Evolutionary conservation across 2,113 vertebrate genomes (phyloP).

Genomic region (Tetraodon nigroviridis): DNA sequence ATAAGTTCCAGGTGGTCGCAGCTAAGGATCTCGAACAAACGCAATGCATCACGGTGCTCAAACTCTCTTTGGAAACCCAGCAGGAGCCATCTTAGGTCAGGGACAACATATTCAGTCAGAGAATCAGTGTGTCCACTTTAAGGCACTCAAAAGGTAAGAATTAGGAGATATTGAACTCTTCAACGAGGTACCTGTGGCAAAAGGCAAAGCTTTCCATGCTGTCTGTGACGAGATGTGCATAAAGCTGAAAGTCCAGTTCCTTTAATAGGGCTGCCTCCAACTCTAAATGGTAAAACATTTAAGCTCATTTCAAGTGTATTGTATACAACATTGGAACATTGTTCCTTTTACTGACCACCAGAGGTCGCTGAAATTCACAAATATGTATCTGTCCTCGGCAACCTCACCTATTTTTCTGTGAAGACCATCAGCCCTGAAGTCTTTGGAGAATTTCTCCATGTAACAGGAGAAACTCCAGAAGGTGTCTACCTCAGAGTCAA

Average conservation of each 20-base stretch:
- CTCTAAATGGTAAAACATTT: slow-evolving; percentile 54
- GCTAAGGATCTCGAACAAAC: slow-evolving; percentile 80
- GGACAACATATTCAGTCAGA: not conserved
- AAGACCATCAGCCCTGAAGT: slow-evolving; percentile 75
- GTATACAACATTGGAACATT: not conserved
- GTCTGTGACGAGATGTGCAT: slow-evolving; percentile 71
- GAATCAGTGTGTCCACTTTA: not conserved
- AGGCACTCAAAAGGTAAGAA: too few relatives aligned
- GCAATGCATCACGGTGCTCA: slow-evolving; percentile 75
- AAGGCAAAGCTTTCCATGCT: slow-evolving; percentile 74
- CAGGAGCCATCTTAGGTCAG: slow-evolving; percentile 74
- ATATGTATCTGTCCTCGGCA: not conserved
- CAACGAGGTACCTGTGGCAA: slow-evolving; percentile 71
- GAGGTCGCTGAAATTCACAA: slow-evolving; percentile 6
- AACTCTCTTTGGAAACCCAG: slow-evolving; percentile 81
- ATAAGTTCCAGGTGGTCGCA: slow-evolving; percentile 78
- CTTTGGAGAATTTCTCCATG: slow-evolving; percentile 77
- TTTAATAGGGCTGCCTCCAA: slow-evolving; percentile 74
- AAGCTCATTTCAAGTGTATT: not conserved
- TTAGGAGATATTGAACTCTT: not conserved
- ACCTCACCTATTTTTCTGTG: slow-evolving; percentile 75
- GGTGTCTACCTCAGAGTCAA: slow-evolving; percentile 77
- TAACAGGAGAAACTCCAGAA: slow-evolving; percentile 79
- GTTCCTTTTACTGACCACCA: slow-evolving; percentile 16
- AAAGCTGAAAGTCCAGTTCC: slow-evolving; percentile 73